These are phyloP conservation scores for Nothoprocta pentlandii DNA, from an alignment of 2,113 vertebrate genomes.

Conservation along the genomic window DNA sequence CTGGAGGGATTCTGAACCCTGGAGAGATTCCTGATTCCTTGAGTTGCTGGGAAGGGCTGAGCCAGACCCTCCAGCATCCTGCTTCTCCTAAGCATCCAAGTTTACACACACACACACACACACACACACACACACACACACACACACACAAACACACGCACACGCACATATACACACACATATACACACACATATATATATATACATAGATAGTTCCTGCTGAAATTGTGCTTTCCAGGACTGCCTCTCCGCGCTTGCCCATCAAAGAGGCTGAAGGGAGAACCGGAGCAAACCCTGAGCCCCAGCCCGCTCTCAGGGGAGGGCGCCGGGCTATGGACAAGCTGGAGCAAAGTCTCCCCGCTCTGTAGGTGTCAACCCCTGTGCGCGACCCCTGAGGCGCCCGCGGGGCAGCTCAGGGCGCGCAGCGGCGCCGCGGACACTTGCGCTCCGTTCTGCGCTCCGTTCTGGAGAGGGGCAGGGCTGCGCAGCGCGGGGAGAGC, in stretches of 20 bases:
- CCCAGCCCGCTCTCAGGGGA: neutral
- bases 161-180: fast-evolving
- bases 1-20: neutral
- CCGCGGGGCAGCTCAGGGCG: too few species aligned
- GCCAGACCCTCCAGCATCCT: neutral
- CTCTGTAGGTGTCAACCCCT: too few species aligned
- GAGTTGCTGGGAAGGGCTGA: neutral
- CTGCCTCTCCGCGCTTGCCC: fast-evolving
- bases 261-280: neutral
- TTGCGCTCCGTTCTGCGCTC: too few species aligned
- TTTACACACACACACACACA: neutral
- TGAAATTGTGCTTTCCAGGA: fast-evolving
- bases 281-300: neutral
- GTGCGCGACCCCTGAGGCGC: too few species aligned
- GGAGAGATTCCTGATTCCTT: neutral
- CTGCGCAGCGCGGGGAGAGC: too few species aligned
- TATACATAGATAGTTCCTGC: fast-evolving
- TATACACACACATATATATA: neutral
- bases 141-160: fast-evolving
- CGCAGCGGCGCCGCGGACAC: too few species aligned
- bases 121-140: fast-evolving
- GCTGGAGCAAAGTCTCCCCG: too few species aligned
- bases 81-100: neutral
- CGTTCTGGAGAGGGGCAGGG: too few species aligned
- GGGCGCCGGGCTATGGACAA: too few species aligned